Conservation (phyloP, 1,140 invertebrate genomes). For the Zelostemma sp. region DNA sequence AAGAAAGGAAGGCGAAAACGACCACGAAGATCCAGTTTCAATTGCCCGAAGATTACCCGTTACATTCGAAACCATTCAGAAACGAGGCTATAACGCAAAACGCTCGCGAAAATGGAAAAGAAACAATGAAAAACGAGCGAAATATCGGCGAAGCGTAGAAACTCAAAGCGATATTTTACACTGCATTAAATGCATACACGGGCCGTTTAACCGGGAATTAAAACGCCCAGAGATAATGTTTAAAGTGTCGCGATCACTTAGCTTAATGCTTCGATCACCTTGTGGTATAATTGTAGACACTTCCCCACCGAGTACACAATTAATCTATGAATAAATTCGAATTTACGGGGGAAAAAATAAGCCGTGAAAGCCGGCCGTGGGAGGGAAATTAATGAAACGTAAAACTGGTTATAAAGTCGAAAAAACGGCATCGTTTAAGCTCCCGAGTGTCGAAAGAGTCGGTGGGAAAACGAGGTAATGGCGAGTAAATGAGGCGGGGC, state of each 20-base stretch:
- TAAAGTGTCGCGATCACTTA: no score
- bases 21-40: constrained; percentile 28
- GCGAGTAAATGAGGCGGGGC: constrained; percentile 23
- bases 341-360: not conserved
- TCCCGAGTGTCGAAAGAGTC: constrained; percentile 9
- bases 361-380: not conserved
- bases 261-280: no score
- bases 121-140: no score
- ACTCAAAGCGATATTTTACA: no score
- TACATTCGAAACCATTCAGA: constrained; percentile 41
- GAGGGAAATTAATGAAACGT: constrained; percentile 8
- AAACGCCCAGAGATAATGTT: not conserved
- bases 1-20: not conserved
- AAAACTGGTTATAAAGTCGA: not conserved
- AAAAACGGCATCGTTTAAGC: not conserved
- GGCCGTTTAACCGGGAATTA: no score
- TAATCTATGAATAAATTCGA: not conserved
- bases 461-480: constrained; percentile 31
- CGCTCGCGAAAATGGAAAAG: no score
- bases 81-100: constrained; percentile 11
- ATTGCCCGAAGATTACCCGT: constrained; percentile 25
- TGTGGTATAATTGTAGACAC: no score
- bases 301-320: no score
- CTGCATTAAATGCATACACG: no score
- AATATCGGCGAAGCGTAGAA: no score